These are phyloP conservation scores for Delia radicum DNA, from an alignment of 1,140 invertebrate genomes.

Conservation along the genomic window DNA sequence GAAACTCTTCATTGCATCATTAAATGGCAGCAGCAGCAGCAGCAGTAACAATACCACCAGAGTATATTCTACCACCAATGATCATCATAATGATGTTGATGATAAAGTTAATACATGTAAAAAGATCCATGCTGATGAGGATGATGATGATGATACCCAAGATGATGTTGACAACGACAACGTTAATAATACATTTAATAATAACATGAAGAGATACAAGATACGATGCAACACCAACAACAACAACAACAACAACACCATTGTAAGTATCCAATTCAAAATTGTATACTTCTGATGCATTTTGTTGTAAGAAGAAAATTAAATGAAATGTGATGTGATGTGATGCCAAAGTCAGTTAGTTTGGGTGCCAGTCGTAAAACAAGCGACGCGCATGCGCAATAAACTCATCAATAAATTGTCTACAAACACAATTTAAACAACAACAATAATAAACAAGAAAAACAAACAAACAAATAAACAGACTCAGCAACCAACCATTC, in stretches of 20 bases:
- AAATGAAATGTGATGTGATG: constrained; percentile 8
- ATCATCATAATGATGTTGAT: no score
- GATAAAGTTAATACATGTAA: no score
- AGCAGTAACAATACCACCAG: no score
- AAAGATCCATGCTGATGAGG: background rate
- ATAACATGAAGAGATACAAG: background rate
- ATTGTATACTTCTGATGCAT: background rate
- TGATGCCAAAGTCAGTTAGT: constrained; percentile 6
- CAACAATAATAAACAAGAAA: constrained; percentile 11
- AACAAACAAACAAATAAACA: constrained; percentile 16
- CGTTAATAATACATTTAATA: constrained; percentile 8
- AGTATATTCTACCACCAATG: no score
- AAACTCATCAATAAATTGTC: constrained; percentile 57
- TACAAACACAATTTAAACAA: constrained; percentile 38
- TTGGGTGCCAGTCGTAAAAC: constrained; percentile 27
- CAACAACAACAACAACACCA: background rate
- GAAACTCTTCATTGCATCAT: no score
- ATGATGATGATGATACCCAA: background rate
- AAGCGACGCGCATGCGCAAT: constrained; percentile 43
- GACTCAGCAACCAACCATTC: background rate
- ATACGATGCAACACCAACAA: background rate
- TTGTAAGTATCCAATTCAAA: background rate
- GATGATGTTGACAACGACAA: constrained; percentile 19
- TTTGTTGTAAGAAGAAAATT: background rate
- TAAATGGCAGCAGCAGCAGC: no score